Percentiles rank a stretch among this genome's conserved stretches.
Conservation (phyloP, 2,797 vertebrate species). For the Karalla daura region DNA sequence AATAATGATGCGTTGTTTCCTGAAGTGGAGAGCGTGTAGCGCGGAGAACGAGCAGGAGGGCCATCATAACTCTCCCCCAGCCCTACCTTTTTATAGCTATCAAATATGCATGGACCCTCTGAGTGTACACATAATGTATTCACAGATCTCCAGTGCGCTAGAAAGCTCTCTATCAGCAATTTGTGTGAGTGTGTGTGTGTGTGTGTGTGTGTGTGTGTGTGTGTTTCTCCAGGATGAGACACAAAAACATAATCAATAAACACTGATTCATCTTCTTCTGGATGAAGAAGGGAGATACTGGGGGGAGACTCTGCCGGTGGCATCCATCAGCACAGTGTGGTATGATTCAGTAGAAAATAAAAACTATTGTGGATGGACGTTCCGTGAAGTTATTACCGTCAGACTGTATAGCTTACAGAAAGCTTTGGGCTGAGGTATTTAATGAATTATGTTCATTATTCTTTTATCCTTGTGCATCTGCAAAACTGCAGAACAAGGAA, state of each 20-base stretch:
- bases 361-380: too few species aligned
- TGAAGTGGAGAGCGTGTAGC: background rate
- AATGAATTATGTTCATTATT: too few species aligned
- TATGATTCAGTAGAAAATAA: too few species aligned
- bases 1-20: conserved; percentile 4
- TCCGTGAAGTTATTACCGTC: too few species aligned
- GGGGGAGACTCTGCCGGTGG: conserved; percentile 9
- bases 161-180: conserved; percentile 72
- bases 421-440: too few species aligned
- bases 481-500: too few species aligned
- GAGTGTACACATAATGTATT: conserved; percentile 71
- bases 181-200: conserved; percentile 38
- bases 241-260: conserved; percentile 67
- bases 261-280: conserved; percentile 52
- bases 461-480: too few species aligned
- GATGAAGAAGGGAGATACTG: conserved; percentile 17
- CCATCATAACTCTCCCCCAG: conserved; percentile 26
- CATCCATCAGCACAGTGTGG: background rate
- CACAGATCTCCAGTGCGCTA: conserved; percentile 56
- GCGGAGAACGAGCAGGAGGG: conserved; percentile 20
- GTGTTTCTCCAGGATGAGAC: conserved; percentile 36
- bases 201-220: conserved; percentile 16
- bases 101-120: conserved; percentile 76
- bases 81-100: conserved; percentile 71
- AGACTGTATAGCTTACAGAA: too few species aligned